Evolutionary conservation across 2,888 invertebrate species (phyloP).

Genomic region (Drymonia ruficornis): DNA sequence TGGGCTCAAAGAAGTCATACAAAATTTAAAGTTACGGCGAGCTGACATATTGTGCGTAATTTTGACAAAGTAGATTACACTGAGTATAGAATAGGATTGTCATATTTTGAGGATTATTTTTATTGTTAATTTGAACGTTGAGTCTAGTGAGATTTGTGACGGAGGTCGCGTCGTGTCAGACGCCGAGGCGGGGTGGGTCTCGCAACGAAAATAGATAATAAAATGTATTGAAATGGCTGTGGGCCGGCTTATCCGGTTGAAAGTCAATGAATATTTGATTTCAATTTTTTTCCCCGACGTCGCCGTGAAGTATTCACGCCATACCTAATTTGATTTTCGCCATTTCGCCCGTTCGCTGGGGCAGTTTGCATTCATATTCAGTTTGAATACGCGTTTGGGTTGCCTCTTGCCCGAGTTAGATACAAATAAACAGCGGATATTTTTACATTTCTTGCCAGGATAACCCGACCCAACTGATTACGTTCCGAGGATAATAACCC

Average conservation of each 20-base stretch:
- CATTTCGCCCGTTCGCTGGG: slow-evolving; percentile 79
- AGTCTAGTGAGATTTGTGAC: slow-evolving; percentile 11
- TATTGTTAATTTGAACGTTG: background rate
- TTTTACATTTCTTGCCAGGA: slow-evolving; percentile 80
- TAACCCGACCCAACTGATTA: slow-evolving; percentile 83
- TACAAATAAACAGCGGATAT: slow-evolving; percentile 84
- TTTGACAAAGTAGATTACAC: slow-evolving; percentile 1
- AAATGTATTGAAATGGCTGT: slow-evolving; percentile 84
- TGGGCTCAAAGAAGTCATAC: slow-evolving; percentile 18
- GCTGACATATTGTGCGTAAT: slow-evolving; percentile 14
- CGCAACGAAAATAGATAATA: slow-evolving; percentile 81
- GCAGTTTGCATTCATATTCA: slow-evolving; percentile 85
- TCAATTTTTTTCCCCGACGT: slow-evolving; percentile 83
- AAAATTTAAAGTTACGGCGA: slow-evolving; percentile 18
- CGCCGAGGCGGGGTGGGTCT: no score
- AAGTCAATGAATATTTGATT: slow-evolving; percentile 85
- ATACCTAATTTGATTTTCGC: slow-evolving; percentile 85
- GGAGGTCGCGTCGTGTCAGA: slow-evolving; percentile 45
- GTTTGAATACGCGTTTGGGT: slow-evolving; percentile 83
- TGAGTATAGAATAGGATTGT: background rate
- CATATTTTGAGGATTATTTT: slow-evolving; percentile 3
- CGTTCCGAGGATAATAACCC: slow-evolving; percentile 77
- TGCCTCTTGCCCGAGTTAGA: slow-evolving; percentile 79
- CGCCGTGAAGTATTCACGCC: slow-evolving; percentile 84
- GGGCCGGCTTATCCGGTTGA: slow-evolving; percentile 84